phyloP scores from a whole-genome alignment of 2,888 invertebrate species.

The Ceratothoa steindachneri region DNA sequence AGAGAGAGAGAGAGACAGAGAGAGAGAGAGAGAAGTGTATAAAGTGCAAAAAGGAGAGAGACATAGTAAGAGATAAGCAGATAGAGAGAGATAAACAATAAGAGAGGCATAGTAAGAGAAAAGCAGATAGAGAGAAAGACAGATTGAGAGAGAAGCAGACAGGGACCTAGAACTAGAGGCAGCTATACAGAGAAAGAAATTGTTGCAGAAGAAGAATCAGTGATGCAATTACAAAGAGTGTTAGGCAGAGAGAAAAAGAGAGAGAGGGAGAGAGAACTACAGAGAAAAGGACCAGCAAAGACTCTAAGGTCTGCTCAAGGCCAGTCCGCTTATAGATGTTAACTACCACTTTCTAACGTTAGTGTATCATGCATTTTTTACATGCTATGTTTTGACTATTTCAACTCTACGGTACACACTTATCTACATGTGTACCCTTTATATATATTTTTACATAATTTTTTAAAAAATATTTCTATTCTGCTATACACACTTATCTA shows the following conservation, averaged over 20 bases:
- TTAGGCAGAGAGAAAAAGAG: background rate
- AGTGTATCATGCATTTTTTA: too few species aligned
- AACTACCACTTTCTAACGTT: too few species aligned
- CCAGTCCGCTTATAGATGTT: too few species aligned
- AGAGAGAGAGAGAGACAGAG: conserved; percentile 6
- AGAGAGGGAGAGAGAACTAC: background rate
- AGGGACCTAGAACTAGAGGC: background rate
- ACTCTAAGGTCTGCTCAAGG: background rate
- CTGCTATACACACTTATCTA: too few species aligned
- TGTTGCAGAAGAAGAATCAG: background rate
- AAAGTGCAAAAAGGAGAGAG: background rate
- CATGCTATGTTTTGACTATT: too few species aligned
- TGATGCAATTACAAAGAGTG: too few species aligned
- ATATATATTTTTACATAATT: too few species aligned
- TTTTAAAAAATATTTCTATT: too few species aligned
- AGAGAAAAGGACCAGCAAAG: background rate
- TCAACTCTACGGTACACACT: too few species aligned
- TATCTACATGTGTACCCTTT: too few species aligned
- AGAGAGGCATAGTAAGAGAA: background rate
- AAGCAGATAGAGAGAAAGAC: background rate
- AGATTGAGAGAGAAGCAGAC: conserved; percentile 9
- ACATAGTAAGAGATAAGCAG: background rate
- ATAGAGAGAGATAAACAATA: background rate
- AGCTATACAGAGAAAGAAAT: background rate
- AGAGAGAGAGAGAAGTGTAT: background rate